Evolutionary conservation across 2,888 invertebrate genomes (phyloP).

Genomic region (Sthenelais limicola): DNA sequence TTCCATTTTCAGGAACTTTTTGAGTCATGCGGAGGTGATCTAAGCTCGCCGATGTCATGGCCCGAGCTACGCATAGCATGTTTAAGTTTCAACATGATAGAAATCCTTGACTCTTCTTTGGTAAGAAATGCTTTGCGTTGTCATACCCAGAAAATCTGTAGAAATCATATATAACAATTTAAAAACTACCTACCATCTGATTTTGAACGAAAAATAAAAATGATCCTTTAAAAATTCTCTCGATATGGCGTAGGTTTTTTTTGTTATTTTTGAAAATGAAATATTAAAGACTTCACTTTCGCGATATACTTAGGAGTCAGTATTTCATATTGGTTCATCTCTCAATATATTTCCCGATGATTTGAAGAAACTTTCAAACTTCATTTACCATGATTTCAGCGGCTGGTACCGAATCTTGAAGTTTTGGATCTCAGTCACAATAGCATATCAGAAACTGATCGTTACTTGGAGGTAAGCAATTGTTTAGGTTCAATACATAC

Average conservation of each 20-base stretch:
- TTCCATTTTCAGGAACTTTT: constrained; percentile 67
- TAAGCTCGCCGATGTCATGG: constrained; percentile 64
- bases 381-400: no score
- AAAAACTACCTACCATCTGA: no score
- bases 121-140: constrained; percentile 55
- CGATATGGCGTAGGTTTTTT: no score
- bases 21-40: constrained; percentile 67
- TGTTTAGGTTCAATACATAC: not conserved
- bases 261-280: no score
- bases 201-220: no score
- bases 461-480: constrained; percentile 59
- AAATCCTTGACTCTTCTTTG: constrained; percentile 64
- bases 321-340: no score
- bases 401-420: constrained; percentile 59
- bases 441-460: constrained; percentile 56
- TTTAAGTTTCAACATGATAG: constrained; percentile 61
- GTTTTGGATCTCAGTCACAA: constrained; percentile 66
- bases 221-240: no score
- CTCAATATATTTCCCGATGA: no score
- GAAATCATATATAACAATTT: constrained; percentile 39
- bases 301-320: no score
- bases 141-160: not conserved
- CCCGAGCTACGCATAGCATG: constrained; percentile 56
- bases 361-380: no score
- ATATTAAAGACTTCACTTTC: no score